Percentiles rank a stretch among this genome's conserved stretches.
phyloP scores from a whole-genome alignment of 2,888 invertebrate genomes.

The Diarsia dahlii region DNA sequence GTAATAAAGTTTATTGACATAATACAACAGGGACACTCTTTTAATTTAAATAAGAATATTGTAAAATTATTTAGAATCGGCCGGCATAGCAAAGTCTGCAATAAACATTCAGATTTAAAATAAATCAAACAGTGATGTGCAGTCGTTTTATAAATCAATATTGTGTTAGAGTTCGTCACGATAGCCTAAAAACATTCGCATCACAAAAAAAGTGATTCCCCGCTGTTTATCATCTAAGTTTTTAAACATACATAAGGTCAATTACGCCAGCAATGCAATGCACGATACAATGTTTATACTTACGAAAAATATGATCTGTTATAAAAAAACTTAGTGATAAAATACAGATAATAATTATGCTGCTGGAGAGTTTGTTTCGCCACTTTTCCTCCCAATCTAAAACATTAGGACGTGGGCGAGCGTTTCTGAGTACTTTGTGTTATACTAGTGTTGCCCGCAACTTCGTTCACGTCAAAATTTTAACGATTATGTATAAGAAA shows the following conservation, averaged over 20 bases:
- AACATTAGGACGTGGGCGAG: no score
- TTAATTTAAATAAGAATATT: no score
- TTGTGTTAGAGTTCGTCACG: conserved; percentile 6
- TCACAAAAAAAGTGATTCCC: conserved; percentile 37
- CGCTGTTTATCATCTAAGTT: conserved; percentile 6
- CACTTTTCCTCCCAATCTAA: background rate
- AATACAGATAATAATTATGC: background rate
- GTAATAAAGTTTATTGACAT: no score
- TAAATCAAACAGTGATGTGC: background rate
- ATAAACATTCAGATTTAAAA: background rate
- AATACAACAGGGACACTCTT: no score
- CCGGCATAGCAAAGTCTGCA: background rate
- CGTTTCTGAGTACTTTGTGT: no score
- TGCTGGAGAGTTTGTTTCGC: background rate
- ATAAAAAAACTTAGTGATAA: background rate
- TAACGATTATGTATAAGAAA: no score
- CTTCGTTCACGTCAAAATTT: no score
- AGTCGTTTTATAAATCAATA: background rate
- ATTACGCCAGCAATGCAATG: background rate
- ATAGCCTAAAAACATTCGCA: conserved; percentile 4
- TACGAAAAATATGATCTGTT: background rate
- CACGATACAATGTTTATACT: conserved; percentile 16
- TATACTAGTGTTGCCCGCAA: no score
- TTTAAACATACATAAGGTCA: conserved; percentile 18
- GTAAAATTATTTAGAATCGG: background rate